Conservation (phyloP, 2,888 invertebrate species). For the Branchipolynoe longqiensis region DNA sequence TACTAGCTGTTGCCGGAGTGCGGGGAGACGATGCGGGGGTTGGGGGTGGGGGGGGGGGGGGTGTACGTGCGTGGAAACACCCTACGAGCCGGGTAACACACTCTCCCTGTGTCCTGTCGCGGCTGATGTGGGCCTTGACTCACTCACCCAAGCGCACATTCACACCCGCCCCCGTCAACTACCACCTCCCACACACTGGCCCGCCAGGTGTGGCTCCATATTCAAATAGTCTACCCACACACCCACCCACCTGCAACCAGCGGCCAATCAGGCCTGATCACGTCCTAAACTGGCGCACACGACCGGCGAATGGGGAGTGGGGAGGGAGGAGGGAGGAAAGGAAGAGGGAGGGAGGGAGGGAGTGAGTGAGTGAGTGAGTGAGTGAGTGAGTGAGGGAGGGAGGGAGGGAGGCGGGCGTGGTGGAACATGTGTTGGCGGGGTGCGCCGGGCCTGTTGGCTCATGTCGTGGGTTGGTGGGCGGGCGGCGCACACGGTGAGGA, state of each 20-base stretch:
- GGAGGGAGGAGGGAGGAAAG: background rate
- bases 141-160: too few species aligned
- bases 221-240: background rate
- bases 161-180: background rate
- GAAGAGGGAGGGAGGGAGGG: background rate
- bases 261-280: slow-evolving; percentile 24
- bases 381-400: background rate
- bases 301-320: background rate
- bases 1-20: too few species aligned
- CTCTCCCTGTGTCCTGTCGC: too few species aligned
- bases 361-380: background rate
- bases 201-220: background rate
- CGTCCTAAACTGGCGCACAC: background rate
- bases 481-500: background rate
- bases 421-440: slow-evolving; percentile 19
- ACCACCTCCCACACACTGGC: slow-evolving; percentile 3
- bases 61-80: too few species aligned
- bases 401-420: background rate
- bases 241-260: background rate
- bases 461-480: background rate
- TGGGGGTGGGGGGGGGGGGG: too few species aligned
- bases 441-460: slow-evolving; percentile 6
- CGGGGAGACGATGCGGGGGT: too few species aligned
- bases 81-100: too few species aligned
- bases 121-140: too few species aligned